Evolutionary conservation across 2,888 invertebrate genomes (phyloP), one percentile per base, ranked within the genome.

Genomic region (Plebejus argus): DNA sequence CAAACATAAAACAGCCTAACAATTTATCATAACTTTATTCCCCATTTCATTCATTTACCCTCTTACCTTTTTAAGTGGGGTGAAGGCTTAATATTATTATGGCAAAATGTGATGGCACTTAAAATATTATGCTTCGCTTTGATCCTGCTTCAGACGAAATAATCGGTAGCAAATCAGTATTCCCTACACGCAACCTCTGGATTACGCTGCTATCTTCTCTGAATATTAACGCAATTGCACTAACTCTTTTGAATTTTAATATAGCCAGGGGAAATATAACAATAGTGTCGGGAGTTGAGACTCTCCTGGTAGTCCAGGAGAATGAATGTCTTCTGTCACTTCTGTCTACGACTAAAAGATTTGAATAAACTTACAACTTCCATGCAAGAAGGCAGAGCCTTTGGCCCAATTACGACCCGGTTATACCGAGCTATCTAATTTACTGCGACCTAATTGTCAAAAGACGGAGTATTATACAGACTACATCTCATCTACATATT

Each of bases 371-470:
- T 66, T 15, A 66, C 66, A 66, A 33, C 28, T 66, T 66, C 28
- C 28, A 28, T 33, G 28, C 28, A 33, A 66, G 23, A 66, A 28
- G 28, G 66, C 28, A 3, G 1, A 28, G 33, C 28, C 28, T 66
- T 66, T 76, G 45, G 66, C 12, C 76, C 66, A 49, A 76, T 66
- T 76, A 39, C 18, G 39, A 6, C 45, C 18, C 35, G n/a, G 61
- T 61, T 66, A 66, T 61, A 76, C 76, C 20, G 61, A 76, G 45
- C 39, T 76, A 66, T 76, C 76, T 76, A 76, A 76, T 76, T 66
- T 66, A 66, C 45, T 33, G 66, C 28, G 28, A 66, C 66, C 28
- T 66, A 66, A 66, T 66, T 66, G 66, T 66, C 66, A 23, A 61
- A 66, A 28, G 61, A 15, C 61, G 12, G 15, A 18, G 15, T 33